Evolutionary conservation across 2,888 invertebrate genomes (phyloP).

Genomic region (Holacanthella duospinosa): DNA sequence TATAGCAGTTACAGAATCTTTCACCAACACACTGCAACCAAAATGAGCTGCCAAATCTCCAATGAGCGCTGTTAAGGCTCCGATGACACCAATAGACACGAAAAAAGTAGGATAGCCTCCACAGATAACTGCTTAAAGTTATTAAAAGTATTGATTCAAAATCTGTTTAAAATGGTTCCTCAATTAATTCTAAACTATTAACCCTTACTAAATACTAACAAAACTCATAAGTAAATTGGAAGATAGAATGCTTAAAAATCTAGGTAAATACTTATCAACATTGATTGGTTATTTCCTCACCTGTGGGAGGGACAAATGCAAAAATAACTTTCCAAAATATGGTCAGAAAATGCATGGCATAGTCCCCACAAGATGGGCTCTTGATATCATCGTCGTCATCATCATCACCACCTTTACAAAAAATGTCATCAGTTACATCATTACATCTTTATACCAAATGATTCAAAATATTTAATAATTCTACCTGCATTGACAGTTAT

Average conservation of each 20-base stretch:
- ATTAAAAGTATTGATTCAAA: background rate
- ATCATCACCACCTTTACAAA: constrained; percentile 42
- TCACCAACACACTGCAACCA: constrained; percentile 91
- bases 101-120: constrained; percentile 93
- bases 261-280: background rate
- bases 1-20: constrained; percentile 94
- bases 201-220: background rate
- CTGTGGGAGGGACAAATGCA: constrained; percentile 96
- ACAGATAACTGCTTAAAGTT: constrained; percentile 59
- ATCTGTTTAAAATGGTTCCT: background rate
- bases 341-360: constrained; percentile 89
- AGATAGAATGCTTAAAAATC: background rate
- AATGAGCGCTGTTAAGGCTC: constrained; percentile 87
- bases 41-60: constrained; percentile 96
- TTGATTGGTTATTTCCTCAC: constrained; percentile 44
- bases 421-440: background rate
- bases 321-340: constrained; percentile 97
- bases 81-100: constrained; percentile 83
- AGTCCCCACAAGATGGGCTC: constrained; percentile 78
- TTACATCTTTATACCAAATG: background rate
- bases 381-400: constrained; percentile 45
- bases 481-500: constrained; percentile 82
- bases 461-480: background rate
- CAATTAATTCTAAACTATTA: too few relatives aligned
- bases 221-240: background rate